Conservation (phyloP, 2,797 vertebrate species). For the Bovichtus variegatus region DNA sequence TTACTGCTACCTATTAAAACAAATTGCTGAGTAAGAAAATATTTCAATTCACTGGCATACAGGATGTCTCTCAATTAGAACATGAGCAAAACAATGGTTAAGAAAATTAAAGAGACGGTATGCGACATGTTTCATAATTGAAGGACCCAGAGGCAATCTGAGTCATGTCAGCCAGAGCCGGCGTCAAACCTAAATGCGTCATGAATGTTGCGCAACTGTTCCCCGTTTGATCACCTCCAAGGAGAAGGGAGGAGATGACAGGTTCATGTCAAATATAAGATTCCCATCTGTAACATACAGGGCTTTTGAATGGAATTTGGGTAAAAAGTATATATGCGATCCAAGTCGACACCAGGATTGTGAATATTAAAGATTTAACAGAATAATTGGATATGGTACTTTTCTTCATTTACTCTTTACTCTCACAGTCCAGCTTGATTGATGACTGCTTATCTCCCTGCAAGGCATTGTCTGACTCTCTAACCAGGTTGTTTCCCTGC, state of each 20-base stretch:
- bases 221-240: accelerated
- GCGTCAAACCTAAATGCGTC: slow-evolving; percentile 22
- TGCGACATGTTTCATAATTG: not conserved
- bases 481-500: not conserved
- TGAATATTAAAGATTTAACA: not conserved
- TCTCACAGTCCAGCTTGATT: not conserved
- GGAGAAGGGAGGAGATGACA: not conserved
- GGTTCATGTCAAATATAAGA: not conserved
- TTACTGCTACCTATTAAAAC: not conserved
- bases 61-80: not conserved
- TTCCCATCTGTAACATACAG: not conserved
- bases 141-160: slow-evolving; percentile 30
- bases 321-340: not conserved
- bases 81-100: not conserved
- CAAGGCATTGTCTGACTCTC: not conserved
- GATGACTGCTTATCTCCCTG: not conserved
- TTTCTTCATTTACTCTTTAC: no score
- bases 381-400: not conserved
- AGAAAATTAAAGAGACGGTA: not conserved
- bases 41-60: slow-evolving; percentile 9
- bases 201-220: slow-evolving; percentile 43
- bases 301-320: not conserved
- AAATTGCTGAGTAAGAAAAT: slow-evolving; percentile 12
- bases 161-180: slow-evolving; percentile 36
- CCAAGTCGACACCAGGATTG: not conserved